phyloP scores from a whole-genome alignment of 2,888 invertebrate species.

The Eupithecia centaureata region DNA sequence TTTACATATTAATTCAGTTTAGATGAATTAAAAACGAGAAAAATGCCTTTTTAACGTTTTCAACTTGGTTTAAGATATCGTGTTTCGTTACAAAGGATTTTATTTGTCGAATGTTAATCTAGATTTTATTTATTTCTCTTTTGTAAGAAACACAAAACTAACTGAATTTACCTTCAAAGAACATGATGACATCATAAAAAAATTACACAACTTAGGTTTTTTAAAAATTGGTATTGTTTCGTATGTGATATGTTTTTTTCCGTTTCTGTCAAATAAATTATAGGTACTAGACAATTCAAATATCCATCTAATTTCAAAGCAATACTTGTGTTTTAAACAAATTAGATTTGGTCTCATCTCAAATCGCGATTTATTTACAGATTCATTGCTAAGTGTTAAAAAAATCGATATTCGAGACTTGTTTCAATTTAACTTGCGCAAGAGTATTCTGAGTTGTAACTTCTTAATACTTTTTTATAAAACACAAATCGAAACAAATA shows the following conservation, averaged over 20 bases:
- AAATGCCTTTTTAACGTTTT: background rate
- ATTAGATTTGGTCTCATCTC: background rate
- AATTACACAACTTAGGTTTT: background rate
- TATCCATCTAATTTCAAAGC: background rate
- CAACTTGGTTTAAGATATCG: background rate
- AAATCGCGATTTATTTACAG: background rate
- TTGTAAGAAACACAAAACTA: background rate
- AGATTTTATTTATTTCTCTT: background rate
- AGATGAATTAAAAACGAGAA: background rate
- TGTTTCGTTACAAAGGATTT: background rate
- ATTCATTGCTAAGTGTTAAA: background rate
- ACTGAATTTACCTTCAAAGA: background rate
- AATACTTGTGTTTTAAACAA: background rate
- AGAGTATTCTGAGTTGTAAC: background rate
- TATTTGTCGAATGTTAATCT: background rate
- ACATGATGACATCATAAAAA: conserved; percentile 1
- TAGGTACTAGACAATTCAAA: background rate
- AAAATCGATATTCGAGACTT: background rate
- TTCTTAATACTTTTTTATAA: background rate
- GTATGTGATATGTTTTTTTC: background rate
- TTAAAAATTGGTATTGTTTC: background rate
- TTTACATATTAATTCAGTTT: background rate
- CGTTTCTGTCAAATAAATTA: background rate
- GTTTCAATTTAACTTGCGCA: background rate
- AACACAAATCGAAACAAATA: background rate